phyloP scores from a whole-genome alignment of 2,888 invertebrate species.

The Scrobipalpa costella region DNA sequence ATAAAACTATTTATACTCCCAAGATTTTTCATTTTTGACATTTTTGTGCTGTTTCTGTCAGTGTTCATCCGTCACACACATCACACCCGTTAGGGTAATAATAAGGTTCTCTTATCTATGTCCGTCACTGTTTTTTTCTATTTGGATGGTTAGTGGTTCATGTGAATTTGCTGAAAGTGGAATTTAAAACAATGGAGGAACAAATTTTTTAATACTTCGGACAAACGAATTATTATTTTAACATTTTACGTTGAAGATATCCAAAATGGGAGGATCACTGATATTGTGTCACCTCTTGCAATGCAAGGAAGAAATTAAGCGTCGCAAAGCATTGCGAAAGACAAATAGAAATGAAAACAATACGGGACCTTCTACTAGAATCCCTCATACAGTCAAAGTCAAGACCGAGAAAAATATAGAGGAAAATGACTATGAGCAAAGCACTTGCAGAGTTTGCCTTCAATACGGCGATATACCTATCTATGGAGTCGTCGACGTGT shows the following conservation, averaged over 20 bases:
- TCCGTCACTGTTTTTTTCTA: too few relatives aligned
- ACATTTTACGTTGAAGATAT: background rate
- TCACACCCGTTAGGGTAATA: too few relatives aligned
- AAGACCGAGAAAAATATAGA: constrained; percentile 33
- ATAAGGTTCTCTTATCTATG: too few relatives aligned
- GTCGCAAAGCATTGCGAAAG: constrained; percentile 37
- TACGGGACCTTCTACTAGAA: background rate
- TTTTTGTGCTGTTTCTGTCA: too few relatives aligned
- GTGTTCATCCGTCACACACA: too few relatives aligned
- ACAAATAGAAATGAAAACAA: background rate
- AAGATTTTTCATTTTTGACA: too few relatives aligned
- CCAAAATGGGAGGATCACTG: background rate
- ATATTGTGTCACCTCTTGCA: constrained; percentile 42
- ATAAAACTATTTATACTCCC: too few relatives aligned
- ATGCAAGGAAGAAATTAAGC: constrained; percentile 65
- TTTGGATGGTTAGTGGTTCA: too few relatives aligned
- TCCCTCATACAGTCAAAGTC: background rate
- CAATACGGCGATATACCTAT: constrained; percentile 64
- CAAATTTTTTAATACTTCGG: background rate
- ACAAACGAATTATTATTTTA: too few relatives aligned
- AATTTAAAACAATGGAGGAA: background rate
- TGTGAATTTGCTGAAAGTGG: constrained; percentile 6
- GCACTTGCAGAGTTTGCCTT: constrained; percentile 63
- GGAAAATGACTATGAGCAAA: constrained; percentile 33
- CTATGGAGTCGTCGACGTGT: constrained; percentile 49